phyloP scores from a whole-genome alignment of 2,113 vertebrate genomes.

The Physeter macrocephalus region DNA sequence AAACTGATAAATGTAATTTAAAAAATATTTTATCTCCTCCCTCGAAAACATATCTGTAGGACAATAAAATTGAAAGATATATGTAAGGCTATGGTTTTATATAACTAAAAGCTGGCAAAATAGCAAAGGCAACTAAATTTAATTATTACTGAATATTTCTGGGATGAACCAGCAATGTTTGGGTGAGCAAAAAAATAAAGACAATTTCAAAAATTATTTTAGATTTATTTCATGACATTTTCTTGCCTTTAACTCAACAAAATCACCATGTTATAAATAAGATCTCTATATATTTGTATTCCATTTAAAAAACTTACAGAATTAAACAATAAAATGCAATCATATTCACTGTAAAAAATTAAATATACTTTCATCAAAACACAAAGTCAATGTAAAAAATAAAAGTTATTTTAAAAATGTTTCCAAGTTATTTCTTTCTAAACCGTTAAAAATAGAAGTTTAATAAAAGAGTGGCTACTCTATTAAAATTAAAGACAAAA shows the following conservation, averaged over 20 bases:
- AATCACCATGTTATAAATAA: not conserved
- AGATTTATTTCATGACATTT: not conserved
- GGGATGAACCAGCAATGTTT: not conserved
- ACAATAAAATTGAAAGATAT: not conserved
- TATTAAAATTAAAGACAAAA: not conserved
- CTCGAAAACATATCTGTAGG: not conserved
- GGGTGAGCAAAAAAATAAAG: not conserved
- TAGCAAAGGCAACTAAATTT: not conserved
- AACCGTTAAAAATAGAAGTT: not conserved
- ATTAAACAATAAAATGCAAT: not conserved
- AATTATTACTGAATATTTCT: not conserved
- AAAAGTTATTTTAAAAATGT: not conserved
- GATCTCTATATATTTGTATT: not conserved
- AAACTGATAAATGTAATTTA: too few relatives aligned
- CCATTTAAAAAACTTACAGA: not conserved
- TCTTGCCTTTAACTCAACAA: not conserved
- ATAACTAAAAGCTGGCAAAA: not conserved
- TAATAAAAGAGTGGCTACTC: too few relatives aligned
- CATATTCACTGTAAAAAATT: not conserved
- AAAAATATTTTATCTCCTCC: not conserved
- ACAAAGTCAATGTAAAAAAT: not conserved
- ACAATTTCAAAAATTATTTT: not conserved
- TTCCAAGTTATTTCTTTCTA: not conserved
- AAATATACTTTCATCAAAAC: not conserved
- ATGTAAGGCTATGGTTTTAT: not conserved